These are phyloP conservation scores for Aporrectodea caliginosa DNA, from an alignment of 1,140 invertebrate genomes.

Conservation along the genomic window DNA sequence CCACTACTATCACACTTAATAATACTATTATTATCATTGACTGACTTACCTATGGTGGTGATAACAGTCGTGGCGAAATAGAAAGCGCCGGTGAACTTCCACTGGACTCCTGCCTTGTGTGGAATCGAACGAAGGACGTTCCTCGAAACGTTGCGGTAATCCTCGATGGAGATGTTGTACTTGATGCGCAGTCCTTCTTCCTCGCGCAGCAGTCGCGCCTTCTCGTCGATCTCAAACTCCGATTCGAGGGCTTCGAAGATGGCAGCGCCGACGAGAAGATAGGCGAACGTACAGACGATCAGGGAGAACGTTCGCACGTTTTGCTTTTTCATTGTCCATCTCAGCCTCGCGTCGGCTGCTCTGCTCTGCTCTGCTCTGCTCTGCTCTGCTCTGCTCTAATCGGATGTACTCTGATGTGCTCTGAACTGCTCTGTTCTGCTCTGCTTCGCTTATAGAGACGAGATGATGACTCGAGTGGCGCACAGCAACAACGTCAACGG, in stretches of 20 bases:
- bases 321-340: slow-evolving; percentile 94
- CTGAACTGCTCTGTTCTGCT: too few species aligned
- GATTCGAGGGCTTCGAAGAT: slow-evolving; percentile 98
- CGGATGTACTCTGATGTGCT: too few species aligned
- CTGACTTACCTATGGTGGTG: slow-evolving; percentile 95
- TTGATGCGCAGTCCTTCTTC: slow-evolving; percentile 74
- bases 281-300: slow-evolving; percentile 98
- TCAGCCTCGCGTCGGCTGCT: too few species aligned
- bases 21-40: too few species aligned
- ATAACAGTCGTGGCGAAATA: slow-evolving; percentile 98
- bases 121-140: slow-evolving; percentile 93
- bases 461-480: too few species aligned
- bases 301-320: slow-evolving; percentile 97
- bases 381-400: too few species aligned
- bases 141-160: slow-evolving; percentile 82
- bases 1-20: too few species aligned
- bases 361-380: too few species aligned
- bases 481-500: too few species aligned
- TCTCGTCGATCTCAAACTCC: slow-evolving; percentile 83
- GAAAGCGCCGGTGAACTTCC: slow-evolving; percentile 81
- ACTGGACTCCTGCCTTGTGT: slow-evolving; percentile 94
- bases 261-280: slow-evolving; percentile 95
- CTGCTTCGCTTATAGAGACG: too few species aligned
- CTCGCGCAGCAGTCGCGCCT: slow-evolving; percentile 71
- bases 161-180: slow-evolving; percentile 90